Conservation (phyloP, 2,888 invertebrate species). For the Phortica magna region DNA sequence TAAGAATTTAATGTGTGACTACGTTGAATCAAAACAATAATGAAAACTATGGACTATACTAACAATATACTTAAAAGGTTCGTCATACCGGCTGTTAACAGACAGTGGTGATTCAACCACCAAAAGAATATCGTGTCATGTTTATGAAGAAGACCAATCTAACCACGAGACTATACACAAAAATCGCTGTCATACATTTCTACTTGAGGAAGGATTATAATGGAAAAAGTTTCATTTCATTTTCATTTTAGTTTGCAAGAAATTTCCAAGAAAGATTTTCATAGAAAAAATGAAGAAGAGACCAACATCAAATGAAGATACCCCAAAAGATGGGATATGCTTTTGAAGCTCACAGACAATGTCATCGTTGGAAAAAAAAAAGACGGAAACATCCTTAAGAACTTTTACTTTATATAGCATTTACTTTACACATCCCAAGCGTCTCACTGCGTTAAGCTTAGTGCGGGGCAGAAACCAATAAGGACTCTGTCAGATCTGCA, state of each 20-base stretch:
- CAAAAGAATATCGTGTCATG: too few species aligned
- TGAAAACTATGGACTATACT: not conserved
- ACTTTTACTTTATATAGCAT: slow-evolving; percentile 27
- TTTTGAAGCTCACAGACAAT: not conserved
- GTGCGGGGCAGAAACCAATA: not conserved
- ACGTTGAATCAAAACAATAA: not conserved
- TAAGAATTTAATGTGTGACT: too few species aligned
- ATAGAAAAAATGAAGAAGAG: not conserved
- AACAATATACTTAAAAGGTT: not conserved
- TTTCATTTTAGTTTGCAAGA: not conserved
- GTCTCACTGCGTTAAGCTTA: slow-evolving; percentile 44
- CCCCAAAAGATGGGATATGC: slow-evolving; percentile 21
- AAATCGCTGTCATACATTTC: not conserved
- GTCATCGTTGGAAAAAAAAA: not conserved
- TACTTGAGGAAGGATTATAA: slow-evolving; percentile 17
- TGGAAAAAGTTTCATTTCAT: not conserved
- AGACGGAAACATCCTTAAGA: slow-evolving; percentile 21
- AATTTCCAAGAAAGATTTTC: not conserved
- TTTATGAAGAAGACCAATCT: too few species aligned
- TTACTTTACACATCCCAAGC: slow-evolving; percentile 23
- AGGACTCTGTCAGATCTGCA: not conserved
- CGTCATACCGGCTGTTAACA: not conserved
- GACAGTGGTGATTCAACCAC: not conserved
- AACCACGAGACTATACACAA: not conserved
- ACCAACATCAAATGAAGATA: not conserved